Evolutionary conservation across 2,797 vertebrate genomes (phyloP).

Genomic region (Thaleichthys pacificus): DNA sequence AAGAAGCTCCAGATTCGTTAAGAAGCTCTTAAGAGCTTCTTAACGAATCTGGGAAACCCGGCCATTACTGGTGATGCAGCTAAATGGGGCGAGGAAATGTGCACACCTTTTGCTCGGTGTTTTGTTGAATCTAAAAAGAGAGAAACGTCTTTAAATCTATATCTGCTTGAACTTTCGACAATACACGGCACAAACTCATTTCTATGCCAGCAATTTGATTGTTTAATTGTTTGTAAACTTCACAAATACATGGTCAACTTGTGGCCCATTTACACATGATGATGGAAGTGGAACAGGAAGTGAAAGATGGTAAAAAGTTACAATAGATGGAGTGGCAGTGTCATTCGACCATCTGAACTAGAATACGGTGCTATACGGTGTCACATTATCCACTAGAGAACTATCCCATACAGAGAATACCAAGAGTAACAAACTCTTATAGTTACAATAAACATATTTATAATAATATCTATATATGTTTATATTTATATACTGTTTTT

Average conservation of each 20-base stretch:
- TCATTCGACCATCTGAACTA: constrained; percentile 75
- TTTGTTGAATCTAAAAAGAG: too few relatives aligned
- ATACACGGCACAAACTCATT: background rate
- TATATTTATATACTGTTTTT: constrained; percentile 41
- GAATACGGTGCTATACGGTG: constrained; percentile 58
- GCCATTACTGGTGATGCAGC: background rate
- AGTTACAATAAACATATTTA: constrained; percentile 52
- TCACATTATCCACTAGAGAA: constrained; percentile 42
- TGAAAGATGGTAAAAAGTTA: constrained; percentile 50
- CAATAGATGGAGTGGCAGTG: constrained; percentile 67
- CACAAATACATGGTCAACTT: constrained; percentile 57
- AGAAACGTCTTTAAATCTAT: background rate
- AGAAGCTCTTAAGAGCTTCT: too few relatives aligned
- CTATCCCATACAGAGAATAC: constrained; percentile 67
- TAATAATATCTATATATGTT: constrained; percentile 39
- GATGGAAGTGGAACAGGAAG: constrained; percentile 16
- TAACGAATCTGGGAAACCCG: too few relatives aligned
- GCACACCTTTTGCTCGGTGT: background rate
- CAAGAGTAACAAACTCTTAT: constrained; percentile 69
- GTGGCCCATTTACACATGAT: constrained; percentile 49
- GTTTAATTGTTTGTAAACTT: constrained; percentile 57
- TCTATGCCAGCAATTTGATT: constrained; percentile 32
- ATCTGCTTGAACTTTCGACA: background rate
- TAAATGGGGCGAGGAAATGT: background rate
- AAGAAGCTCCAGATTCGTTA: too few relatives aligned